Base-by-base conservation (phyloP, 1,140 invertebrate genomes). In the Drosophila parabipectinata region DNA sequence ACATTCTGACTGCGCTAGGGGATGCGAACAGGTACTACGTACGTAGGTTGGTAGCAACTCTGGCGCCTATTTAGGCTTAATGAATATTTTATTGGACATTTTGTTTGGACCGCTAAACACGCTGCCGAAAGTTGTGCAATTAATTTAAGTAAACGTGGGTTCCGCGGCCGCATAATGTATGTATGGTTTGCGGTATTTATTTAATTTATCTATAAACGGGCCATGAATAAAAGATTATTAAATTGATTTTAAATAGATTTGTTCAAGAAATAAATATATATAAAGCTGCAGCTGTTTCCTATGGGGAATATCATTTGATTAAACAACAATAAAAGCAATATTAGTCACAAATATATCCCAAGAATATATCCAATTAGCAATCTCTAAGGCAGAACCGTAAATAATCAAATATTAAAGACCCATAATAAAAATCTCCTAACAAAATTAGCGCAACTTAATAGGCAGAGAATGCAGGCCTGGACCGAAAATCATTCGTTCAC, bases 51-150 rank as follows among this genome's bases (percentile, higher is more conserved):
- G 37, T 52, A 61, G 67, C 61, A 66, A 32, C 41, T 21, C 50
- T 45, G 60, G 45, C 60, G 77, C 69, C 73, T 75, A 74, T 63
- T 81, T 77, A 47, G 68, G 73, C 64, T 60, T 72, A 77, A 85
- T 85, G 82, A 85, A 85, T 85, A 85, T 75, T 85, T 85, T 82
- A 85, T 87, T 74, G 53, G 68, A 41, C 72, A 80, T 74, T 79
- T 80, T 80, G 77, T 47, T 53, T 48, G 55, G 59, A 18, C 41
- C 61, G 30, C 60, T 47, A 75, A 74, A 52, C 52, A 75, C 28
- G 32, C 47, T 56, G 61, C 41, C 30, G 45, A 77, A 77, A 77
- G 67, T 69, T 50, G 44, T 64, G 56, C 77, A 58, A 78, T 81
- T 87, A 77, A 84, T 85, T 87, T 75, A 67, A 41, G 72, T 59